These are phyloP conservation scores for Tokudaia muenninki DNA, from an alignment of 2,797 vertebrate genomes.

Conservation along the genomic window DNA sequence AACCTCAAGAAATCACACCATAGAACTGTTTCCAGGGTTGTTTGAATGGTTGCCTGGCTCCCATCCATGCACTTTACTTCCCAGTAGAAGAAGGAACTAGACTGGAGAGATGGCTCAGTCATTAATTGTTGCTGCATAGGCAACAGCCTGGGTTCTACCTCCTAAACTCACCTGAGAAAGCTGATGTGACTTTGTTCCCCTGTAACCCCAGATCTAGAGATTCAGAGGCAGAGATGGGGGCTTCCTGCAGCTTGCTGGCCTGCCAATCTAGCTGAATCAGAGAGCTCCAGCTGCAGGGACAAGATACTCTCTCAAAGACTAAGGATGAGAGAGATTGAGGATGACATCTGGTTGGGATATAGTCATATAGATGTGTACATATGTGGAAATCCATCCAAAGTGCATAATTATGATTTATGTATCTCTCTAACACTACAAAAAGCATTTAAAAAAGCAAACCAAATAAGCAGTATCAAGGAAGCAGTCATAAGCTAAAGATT, in stretches of 20 bases:
- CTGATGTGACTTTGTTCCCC: neutral
- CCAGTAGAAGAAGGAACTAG: neutral
- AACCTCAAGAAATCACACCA: conserved; percentile 71
- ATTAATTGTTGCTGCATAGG: neutral
- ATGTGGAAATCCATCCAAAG: neutral
- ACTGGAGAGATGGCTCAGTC: neutral
- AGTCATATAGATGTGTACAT: neutral
- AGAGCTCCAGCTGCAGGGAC: neutral
- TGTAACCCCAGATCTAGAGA: neutral
- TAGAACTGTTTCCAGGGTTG: neutral
- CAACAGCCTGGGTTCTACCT: neutral
- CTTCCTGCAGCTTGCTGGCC: neutral
- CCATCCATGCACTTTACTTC: neutral
- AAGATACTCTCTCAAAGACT: neutral
- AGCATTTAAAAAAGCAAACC: neutral
- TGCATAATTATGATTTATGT: neutral
- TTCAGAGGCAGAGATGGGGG: neutral
- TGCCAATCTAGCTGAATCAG: neutral
- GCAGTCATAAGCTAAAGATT: neutral
- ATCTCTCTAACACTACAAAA: neutral
- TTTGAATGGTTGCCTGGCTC: neutral
- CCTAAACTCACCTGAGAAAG: neutral
- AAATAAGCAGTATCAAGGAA: neutral
- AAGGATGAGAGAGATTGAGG: neutral
- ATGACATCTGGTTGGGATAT: neutral